Evolutionary conservation across 2,888 invertebrate genomes (phyloP).

Genomic region (Cheilosia pagana): DNA sequence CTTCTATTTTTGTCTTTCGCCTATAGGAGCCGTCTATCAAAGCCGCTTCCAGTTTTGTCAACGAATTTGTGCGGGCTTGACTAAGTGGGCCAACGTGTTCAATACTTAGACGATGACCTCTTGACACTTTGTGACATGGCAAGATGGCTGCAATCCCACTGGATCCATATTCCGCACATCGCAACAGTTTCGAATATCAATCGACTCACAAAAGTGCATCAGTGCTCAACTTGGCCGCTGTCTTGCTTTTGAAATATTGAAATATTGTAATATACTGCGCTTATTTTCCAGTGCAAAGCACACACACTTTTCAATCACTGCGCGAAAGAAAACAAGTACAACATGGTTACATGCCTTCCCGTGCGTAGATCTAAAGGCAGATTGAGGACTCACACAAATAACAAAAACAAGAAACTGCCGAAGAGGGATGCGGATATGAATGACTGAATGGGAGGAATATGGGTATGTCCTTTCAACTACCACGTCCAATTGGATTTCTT

Average conservation of each 20-base stretch:
- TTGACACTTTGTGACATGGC: no score
- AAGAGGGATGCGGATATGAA: constrained; percentile 19
- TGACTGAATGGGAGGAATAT: not conserved
- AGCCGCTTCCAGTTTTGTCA: no score
- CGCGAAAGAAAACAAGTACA: not conserved
- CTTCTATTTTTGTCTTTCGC: no score
- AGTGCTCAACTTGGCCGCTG: not conserved
- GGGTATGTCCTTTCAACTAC: constrained; percentile 49
- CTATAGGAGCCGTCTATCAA: no score
- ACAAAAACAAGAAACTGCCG: no score
- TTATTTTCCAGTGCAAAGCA: constrained; percentile 42
- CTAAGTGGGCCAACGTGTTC: no score
- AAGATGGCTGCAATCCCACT: no score
- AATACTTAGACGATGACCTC: no score
- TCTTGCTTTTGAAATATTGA: no score
- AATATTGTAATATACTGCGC: not conserved
- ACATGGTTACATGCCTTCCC: not conserved
- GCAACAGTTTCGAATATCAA: no score
- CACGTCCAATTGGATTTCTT: constrained; percentile 83
- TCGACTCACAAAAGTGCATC: not conserved
- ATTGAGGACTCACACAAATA: not conserved
- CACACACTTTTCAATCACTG: not conserved
- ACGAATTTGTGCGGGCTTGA: no score
- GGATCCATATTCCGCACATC: no score
- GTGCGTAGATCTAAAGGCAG: not conserved